Base-by-base conservation (phyloP, 2,113 vertebrate genomes). In the Vulpes ferrilata region DNA sequence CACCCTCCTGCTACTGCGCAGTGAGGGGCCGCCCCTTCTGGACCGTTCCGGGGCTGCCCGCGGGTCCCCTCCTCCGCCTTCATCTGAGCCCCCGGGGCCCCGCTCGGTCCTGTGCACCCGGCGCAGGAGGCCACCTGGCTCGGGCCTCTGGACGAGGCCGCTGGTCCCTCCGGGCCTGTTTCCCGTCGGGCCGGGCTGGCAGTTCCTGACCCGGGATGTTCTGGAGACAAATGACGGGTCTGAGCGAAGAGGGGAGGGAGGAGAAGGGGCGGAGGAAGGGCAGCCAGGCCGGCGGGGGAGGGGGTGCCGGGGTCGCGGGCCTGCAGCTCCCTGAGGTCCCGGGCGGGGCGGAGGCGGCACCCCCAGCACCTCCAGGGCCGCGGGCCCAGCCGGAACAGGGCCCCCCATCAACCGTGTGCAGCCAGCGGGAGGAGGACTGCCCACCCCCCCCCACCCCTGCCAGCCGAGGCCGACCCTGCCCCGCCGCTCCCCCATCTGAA, bases 341-440 rank as follows among this genome's bases (percentile, higher is more conserved):
- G 20, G 65, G 43, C 43, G 43, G 71, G 43, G 38, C 67, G 62
- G 90, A 64, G 67, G 59, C 5, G 96, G 53, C 89, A 25, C 7
- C 76, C 15, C 60, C 89, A 78, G 94, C 71, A 76, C 62, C 84
- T 90, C 60, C 1, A 65, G 73, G 92, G 88, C 95, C 11, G 9
- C 10, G 69, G 97, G 97, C 57, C 84, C 65, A 53, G 65, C 38
- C 83, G 88, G 95, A 97, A 71, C 92, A 89, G 96, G 96, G 97
- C 59, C 93, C 65, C 67, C 82, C 67, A 5, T 67, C 74, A 79
- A 35, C 62, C 64, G 13, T 62, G 79, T 81, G 95, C 95, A 97
- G 88, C 83, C 27, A 2, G 84, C 11, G 64, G 97, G 93, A 96
- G 96, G 79, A 94, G 64, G 95, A 82, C 87, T 73, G 83, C 86